phyloP scores from a whole-genome alignment of 1,140 invertebrate genomes.

The Papilio glaucus region DNA sequence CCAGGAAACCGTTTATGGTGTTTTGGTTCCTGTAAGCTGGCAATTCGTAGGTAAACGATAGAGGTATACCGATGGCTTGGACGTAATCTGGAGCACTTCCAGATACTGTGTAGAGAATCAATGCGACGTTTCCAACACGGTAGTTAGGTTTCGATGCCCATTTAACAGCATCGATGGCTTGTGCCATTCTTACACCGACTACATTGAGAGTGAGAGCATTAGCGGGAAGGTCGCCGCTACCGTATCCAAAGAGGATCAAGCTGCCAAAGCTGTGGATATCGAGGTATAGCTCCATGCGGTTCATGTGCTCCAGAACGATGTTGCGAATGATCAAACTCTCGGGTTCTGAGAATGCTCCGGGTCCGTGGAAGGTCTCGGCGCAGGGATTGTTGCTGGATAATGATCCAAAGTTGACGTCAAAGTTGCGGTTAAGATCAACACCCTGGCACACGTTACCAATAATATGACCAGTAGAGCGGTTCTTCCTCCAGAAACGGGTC shows the following conservation, averaged over 20 bases:
- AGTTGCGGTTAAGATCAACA: conserved; percentile 88
- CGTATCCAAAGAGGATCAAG: conserved; percentile 83
- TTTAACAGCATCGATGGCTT: conserved; percentile 52
- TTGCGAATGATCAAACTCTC: conserved; percentile 84
- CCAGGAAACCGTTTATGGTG: conserved; percentile 71
- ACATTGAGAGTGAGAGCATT: conserved; percentile 53
- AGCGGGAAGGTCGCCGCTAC: conserved; percentile 50
- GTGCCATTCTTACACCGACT: conserved; percentile 55
- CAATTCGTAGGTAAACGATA: conserved; percentile 88
- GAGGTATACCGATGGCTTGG: conserved; percentile 69
- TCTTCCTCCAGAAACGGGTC: conserved; percentile 83
- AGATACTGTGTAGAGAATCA: conserved; percentile 40
- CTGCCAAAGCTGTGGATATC: conserved; percentile 88
- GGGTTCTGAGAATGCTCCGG: conserved; percentile 86
- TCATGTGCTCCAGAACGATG: conserved; percentile 72
- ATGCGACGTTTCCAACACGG: conserved; percentile 43
- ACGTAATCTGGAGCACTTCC: conserved; percentile 48
- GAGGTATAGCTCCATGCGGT: conserved; percentile 83
- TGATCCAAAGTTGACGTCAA: conserved; percentile 83
- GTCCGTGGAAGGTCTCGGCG: conserved; percentile 86
- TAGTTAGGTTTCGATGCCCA: conserved; percentile 43
- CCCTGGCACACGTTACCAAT: conserved; percentile 78
- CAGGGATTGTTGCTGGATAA: conserved; percentile 86
- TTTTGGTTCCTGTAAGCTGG: conserved; percentile 74
- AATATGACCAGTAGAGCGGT: conserved; percentile 65